Evolutionary conservation across 2,888 invertebrate genomes (phyloP).

Genomic region (Yponomeuta cagnagella): DNA sequence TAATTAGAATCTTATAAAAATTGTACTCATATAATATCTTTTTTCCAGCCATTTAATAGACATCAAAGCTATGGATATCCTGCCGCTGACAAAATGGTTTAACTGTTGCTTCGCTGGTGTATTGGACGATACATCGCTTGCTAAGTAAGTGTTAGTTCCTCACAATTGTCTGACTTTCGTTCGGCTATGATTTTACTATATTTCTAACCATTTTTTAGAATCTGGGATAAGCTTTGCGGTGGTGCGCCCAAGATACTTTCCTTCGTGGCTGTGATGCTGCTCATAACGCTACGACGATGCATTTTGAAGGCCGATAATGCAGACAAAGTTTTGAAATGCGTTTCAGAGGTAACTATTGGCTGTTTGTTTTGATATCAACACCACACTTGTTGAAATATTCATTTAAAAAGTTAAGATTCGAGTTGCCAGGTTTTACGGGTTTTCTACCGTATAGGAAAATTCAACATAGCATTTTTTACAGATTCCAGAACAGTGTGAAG

Average conservation of each 20-base stretch:
- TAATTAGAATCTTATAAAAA: no score
- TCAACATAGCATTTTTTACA: conserved; percentile 34
- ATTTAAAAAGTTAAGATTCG: background rate
- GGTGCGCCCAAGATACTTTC: conserved; percentile 89
- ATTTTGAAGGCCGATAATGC: conserved; percentile 78
- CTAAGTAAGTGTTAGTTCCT: conserved; percentile 73
- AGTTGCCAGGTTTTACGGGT: background rate
- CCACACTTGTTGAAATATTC: background rate
- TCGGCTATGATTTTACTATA: background rate
- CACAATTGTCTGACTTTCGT: background rate
- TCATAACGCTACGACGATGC: conserved; percentile 81
- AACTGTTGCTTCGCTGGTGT: conserved; percentile 88
- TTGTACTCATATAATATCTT: background rate
- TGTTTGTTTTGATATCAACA: background rate
- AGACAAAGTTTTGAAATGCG: conserved; percentile 78
- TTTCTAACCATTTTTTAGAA: conserved; percentile 60
- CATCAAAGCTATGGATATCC: conserved; percentile 76
- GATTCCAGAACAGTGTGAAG: conserved; percentile 87
- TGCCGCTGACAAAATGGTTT: conserved; percentile 88
- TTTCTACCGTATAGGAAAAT: background rate
- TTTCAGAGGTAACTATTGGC: conserved; percentile 69
- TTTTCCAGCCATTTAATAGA: conserved; percentile 78
- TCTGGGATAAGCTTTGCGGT: conserved; percentile 93
- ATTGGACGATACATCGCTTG: conserved; percentile 84
- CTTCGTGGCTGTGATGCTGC: conserved; percentile 83